These are phyloP conservation scores for Tapirus terrestris DNA, from an alignment of 2,113 vertebrate species.

Conservation along the genomic window DNA sequence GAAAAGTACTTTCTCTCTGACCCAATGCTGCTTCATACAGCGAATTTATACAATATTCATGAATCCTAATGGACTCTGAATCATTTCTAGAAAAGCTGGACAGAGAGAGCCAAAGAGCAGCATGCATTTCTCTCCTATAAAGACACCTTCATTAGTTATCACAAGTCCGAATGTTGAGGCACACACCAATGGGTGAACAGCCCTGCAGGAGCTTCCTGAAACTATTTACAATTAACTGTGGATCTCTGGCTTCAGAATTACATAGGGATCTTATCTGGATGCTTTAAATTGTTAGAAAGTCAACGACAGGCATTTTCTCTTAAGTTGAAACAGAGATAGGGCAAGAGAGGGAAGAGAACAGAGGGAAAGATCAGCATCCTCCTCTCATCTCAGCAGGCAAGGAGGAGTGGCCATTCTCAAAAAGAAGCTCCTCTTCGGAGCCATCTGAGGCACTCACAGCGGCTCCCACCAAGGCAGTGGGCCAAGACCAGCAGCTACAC, in stretches of 20 bases:
- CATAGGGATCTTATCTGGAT: slow-evolving; percentile 10
- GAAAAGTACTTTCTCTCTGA: not conserved
- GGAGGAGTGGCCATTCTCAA: not conserved
- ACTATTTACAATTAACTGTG: slow-evolving; percentile 52
- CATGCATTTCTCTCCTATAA: slow-evolving; percentile 63
- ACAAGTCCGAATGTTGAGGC: slow-evolving; percentile 57
- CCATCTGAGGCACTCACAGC: not conserved
- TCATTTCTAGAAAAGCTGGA: slow-evolving; percentile 58
- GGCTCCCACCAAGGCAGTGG: not conserved
- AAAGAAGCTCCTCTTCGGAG: not conserved
- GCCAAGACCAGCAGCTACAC: not conserved
- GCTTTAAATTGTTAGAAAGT: slow-evolving; percentile 33
- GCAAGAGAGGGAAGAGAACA: not conserved
- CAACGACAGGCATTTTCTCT: slow-evolving; percentile 17
- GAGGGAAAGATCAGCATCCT: not conserved
- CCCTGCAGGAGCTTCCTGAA: slow-evolving; percentile 40
- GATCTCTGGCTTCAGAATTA: slow-evolving; percentile 24
- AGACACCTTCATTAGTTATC: not conserved
- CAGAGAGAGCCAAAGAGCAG: slow-evolving; percentile 64
- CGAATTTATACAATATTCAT: slow-evolving; percentile 38
- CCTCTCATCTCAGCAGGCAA: not conserved
- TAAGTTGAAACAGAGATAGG: not conserved
- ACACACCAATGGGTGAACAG: slow-evolving; percentile 1
- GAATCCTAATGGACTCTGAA: slow-evolving; percentile 31
- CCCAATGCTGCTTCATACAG: not conserved